Evolutionary conservation across 2,113 vertebrate species (phyloP).

Genomic region (Anoura caudifer): DNA sequence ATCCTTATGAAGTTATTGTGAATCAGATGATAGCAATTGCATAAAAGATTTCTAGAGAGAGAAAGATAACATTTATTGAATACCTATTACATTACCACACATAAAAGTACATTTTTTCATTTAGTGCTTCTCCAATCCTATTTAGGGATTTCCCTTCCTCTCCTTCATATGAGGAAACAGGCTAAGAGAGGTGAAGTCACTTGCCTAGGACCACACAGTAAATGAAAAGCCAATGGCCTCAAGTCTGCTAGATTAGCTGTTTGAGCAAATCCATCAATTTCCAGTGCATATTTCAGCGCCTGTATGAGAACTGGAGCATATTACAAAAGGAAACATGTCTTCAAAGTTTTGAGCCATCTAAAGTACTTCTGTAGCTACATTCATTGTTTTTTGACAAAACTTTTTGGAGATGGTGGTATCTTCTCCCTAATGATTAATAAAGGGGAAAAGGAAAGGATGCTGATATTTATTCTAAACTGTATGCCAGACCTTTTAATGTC

Average conservation of each 20-base stretch:
- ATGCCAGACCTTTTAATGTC: neutral
- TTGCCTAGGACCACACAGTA: neutral
- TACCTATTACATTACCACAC: neutral
- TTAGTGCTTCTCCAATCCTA: neutral
- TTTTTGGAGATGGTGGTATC: neutral
- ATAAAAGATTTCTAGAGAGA: neutral
- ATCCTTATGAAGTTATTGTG: neutral
- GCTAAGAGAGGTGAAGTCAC: neutral
- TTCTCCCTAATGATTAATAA: neutral
- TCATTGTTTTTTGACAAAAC: neutral
- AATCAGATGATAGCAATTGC: neutral
- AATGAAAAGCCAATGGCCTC: neutral
- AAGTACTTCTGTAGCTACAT: neutral
- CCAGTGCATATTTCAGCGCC: neutral
- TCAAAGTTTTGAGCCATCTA: neutral
- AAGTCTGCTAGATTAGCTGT: neutral
- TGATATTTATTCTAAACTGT: conserved; percentile 13
- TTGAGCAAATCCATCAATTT: neutral
- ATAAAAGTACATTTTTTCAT: neutral
- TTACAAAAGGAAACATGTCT: neutral
- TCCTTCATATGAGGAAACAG: neutral
- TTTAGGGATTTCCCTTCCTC: neutral
- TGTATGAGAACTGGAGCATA: neutral
- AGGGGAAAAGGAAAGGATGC: neutral
- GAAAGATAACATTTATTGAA: neutral